These are phyloP conservation scores for Protaetia brevitarsis DNA, from an alignment of 1,140 invertebrate genomes.

Conservation along the genomic window DNA sequence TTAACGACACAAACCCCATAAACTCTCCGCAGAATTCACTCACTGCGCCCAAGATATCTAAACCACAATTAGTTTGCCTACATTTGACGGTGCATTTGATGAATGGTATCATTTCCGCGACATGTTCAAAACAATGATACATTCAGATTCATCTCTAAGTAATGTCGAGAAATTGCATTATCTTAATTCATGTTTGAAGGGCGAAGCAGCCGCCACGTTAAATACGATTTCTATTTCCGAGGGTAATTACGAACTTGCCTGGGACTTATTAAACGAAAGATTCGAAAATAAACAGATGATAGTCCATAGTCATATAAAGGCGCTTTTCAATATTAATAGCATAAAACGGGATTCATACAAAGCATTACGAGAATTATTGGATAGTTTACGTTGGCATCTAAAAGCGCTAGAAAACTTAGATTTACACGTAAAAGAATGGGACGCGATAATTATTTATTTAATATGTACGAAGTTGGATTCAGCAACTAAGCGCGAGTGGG, in stretches of 20 bases:
- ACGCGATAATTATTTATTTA: neutral
- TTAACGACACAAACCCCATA: no score
- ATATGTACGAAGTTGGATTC: neutral
- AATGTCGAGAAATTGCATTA: conserved; percentile 21
- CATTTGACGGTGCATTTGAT: conserved; percentile 16
- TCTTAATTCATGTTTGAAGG: conserved; percentile 13
- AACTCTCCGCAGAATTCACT: no score
- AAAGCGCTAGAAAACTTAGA: conserved; percentile 1
- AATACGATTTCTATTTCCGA: neutral
- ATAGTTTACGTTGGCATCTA: neutral
- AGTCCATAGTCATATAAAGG: conserved; percentile 1
- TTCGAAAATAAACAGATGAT: neutral
- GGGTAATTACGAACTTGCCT: neutral
- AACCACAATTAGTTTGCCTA: neutral
- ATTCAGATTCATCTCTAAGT: neutral
- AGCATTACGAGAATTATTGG: neutral
- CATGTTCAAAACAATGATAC: conserved; percentile 14
- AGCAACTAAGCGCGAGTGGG: neutral
- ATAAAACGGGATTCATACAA: neutral
- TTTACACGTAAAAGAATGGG: neutral
- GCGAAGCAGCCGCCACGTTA: neutral
- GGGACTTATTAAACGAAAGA: neutral
- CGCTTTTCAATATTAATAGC: neutral
- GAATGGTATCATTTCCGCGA: neutral
- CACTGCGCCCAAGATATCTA: no score